Evolutionary conservation across 2,113 vertebrate genomes (phyloP), one percentile per base, ranked within the genome.

Genomic region (Zeus faber): DNA sequence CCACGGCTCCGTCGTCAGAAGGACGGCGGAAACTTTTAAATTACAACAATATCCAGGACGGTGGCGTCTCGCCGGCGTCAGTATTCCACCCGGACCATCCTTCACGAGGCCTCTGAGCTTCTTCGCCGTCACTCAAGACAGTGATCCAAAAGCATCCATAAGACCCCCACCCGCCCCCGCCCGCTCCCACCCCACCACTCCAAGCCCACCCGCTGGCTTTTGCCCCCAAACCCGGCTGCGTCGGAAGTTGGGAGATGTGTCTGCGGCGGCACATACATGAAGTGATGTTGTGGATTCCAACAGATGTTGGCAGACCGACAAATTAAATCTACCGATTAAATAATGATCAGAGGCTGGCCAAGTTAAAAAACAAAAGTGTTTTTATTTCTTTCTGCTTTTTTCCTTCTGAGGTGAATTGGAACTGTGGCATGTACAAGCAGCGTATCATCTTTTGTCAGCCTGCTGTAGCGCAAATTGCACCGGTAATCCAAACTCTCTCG

Each of bases 81-180:
- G 43, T 22, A 56, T 54, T 59, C 31, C 20, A 29, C 56, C 26
- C 14, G 22, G 14, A 14, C 13, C 6, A 39, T 31, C 48, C 54
- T 49, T 79, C 50, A 22, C n/a, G 45, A 57, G 50, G 69, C 35
- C 17, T 72, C 62, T 54, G 62, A 64, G 63, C 70, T 79, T 75
- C 63, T 82, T 83, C 74, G 72, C 66, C 75, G 74, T 85, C 84
- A 84, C 45, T 89, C 76, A 78, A 65, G 58, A 55, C n/a, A 53
- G 37, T 52, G 57, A 82, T 83, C 79, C 77, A 77, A 68, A 69
- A 70, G 67, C 50, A 75, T 78, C 69, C 39, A 58, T 73, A 59
- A 80, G 65, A 60, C 69, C 54, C 62, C 70, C 31, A 33, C 31
- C 13, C 11, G 5, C 10, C 33, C 33, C 13, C 10, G 3, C 33